phyloP scores from a whole-genome alignment of 2,888 invertebrate genomes.

The Drosophila siamana region DNA sequence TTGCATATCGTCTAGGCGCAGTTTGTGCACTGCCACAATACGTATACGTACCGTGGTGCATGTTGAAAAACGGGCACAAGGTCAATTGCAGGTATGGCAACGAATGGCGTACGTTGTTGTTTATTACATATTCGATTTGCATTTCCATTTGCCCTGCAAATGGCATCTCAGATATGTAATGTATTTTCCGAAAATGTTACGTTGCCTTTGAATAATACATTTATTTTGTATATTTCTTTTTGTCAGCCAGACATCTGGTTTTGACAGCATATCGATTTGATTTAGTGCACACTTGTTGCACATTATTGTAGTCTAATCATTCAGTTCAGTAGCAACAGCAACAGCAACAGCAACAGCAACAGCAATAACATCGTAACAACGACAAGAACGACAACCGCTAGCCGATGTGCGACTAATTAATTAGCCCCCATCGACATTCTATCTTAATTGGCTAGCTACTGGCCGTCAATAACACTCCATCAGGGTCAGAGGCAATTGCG shows the following conservation, averaged over 20 bases:
- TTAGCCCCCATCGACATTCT: conserved; percentile 16
- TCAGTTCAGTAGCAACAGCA: neutral
- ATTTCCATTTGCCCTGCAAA: neutral
- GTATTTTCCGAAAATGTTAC: conserved; percentile 24
- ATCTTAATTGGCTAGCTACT: conserved; percentile 46
- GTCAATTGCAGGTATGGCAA: conserved; percentile 30
- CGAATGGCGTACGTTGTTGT: neutral
- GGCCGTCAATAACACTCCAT: conserved; percentile 39
- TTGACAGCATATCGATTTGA: conserved; percentile 47
- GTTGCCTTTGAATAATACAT: conserved; percentile 15
- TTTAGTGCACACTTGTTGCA: conserved; percentile 44
- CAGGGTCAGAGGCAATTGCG: conserved; percentile 29
- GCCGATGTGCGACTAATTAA: conserved; percentile 38
- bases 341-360: neutral
- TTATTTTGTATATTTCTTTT: too few species aligned
- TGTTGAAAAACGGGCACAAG: conserved; percentile 49
- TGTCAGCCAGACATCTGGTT: conserved; percentile 12
- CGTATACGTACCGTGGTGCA: conserved; percentile 37
- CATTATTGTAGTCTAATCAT: conserved; percentile 1
- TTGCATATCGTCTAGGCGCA: conserved; percentile 69
- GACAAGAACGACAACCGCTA: neutral
- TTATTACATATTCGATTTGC: conserved; percentile 13
- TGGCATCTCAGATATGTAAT: conserved; percentile 18
- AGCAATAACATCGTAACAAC: too few species aligned
- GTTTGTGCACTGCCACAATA: conserved; percentile 21